Percentiles rank a stretch among this genome's conserved stretches.
Evolutionary conservation across 2,113 vertebrate genomes (phyloP).

Genomic region (Callionymus lyra): DNA sequence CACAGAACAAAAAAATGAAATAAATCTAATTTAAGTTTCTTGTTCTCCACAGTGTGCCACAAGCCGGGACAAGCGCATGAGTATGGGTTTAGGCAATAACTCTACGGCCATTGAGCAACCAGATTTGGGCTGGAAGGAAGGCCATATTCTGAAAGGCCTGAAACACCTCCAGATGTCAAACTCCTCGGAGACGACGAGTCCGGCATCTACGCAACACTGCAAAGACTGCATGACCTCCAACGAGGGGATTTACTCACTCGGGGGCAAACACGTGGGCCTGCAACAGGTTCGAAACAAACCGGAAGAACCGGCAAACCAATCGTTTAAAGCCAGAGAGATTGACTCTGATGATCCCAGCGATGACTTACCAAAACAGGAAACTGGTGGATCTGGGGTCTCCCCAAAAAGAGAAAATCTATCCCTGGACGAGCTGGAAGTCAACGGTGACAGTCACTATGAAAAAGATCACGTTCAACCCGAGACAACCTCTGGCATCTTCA

Average conservation of each 20-base stretch:
- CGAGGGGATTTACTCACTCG: constrained; percentile 86
- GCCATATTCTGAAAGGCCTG: constrained; percentile 81
- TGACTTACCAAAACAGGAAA: constrained; percentile 49
- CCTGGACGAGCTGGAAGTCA: constrained; percentile 63
- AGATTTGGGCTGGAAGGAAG: constrained; percentile 81
- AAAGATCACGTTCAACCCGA: constrained; percentile 65
- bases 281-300: constrained; percentile 49
- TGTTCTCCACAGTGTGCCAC: constrained; percentile 63
- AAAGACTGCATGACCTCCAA: constrained; percentile 91
- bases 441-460: constrained; percentile 51
- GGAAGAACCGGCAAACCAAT: constrained; percentile 37
- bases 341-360: constrained; percentile 73
- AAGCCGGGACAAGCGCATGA: constrained; percentile 79
- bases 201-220: constrained; percentile 75
- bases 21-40: too few relatives aligned
- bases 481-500: constrained; percentile 57
- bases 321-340: constrained; percentile 34
- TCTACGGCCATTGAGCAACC: constrained; percentile 70
- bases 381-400: constrained; percentile 48
- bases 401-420: constrained; percentile 65
- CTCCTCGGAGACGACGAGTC: constrained; percentile 68
- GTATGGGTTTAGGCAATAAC: constrained; percentile 69
- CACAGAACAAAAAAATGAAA: too few relatives aligned
- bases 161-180: constrained; percentile 76
- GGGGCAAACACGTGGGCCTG: constrained; percentile 61